A percentile compares a stretch with the other conserved stretches of the same genome.
Evolutionary conservation across 1,140 invertebrate species (phyloP).

Genomic region (Apocrypta bakeri): DNA sequence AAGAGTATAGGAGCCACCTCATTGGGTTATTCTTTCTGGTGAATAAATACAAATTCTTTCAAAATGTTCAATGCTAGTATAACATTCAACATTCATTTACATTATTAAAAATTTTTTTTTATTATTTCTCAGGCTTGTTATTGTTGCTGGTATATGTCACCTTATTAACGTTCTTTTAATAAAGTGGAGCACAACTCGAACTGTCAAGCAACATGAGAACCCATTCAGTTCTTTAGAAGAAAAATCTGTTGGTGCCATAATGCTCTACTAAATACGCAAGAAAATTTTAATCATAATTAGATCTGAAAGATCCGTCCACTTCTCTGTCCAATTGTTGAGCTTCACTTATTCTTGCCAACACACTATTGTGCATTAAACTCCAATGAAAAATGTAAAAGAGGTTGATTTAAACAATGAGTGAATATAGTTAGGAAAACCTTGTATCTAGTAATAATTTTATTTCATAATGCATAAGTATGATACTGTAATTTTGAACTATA

Average conservation of each 20-base stretch:
- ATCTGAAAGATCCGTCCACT: not conserved
- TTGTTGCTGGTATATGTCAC: constrained; percentile 81
- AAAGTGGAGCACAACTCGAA: constrained; percentile 82
- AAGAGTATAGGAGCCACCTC: constrained; percentile 80
- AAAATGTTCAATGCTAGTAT: too few relatives aligned
- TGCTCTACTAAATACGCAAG: constrained; percentile 80
- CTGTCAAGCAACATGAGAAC: constrained; percentile 77
- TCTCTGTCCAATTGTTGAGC: not conserved
- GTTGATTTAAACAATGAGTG: not conserved
- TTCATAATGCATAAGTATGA: not conserved
- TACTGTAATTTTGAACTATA: not conserved
- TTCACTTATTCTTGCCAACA: not conserved
- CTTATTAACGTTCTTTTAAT: constrained; percentile 85
- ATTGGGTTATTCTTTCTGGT: constrained; percentile 88
- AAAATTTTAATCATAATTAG: not conserved
- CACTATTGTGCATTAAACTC: not conserved
- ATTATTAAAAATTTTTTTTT: constrained; percentile 40
- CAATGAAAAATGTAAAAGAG: not conserved
- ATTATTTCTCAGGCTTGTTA: constrained; percentile 81
- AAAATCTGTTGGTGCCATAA: constrained; percentile 88
- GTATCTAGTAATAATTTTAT: not conserved
- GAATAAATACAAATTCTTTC: constrained; percentile 58
- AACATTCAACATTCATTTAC: not conserved
- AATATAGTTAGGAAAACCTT: not conserved
- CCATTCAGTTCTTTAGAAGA: constrained; percentile 83